phyloP scores from a whole-genome alignment of 2,113 vertebrate species.

The Prunella fulvescens region DNA sequence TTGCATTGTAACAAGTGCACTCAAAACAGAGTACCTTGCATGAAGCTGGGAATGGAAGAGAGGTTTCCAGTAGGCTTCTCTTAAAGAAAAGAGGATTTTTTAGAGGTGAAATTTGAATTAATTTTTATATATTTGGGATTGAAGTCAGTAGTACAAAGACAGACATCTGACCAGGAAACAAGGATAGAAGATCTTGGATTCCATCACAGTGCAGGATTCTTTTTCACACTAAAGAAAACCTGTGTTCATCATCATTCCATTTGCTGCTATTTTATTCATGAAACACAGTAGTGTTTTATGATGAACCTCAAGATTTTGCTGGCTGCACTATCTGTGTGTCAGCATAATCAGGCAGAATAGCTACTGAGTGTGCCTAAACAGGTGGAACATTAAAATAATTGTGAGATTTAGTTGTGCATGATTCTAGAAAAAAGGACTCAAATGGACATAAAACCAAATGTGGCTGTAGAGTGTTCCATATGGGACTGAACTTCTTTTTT shows the following conservation, averaged over 20 bases:
- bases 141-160: neutral
- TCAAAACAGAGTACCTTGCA: neutral
- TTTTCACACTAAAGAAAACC: neutral
- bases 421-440: neutral
- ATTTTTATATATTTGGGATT: neutral
- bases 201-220: neutral
- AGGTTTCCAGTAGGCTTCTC: neutral
- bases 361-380: neutral
- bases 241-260: neutral
- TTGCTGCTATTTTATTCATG: neutral
- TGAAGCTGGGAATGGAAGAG: neutral
- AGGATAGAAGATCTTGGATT: neutral
- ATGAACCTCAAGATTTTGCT: neutral
- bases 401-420: neutral
- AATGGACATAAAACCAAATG: neutral
- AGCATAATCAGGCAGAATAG: neutral
- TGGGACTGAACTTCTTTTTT: neutral
- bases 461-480: fast-evolving
- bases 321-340: neutral
- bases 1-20: neutral
- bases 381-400: neutral
- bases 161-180: neutral
- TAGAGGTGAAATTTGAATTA: neutral
- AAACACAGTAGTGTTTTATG: neutral
- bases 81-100: neutral